Percentiles rank a stretch among this genome's conserved stretches.
These are phyloP conservation scores for Lochmaea crataegi DNA, from an alignment of 2,888 invertebrate species.

Conservation along the genomic window DNA sequence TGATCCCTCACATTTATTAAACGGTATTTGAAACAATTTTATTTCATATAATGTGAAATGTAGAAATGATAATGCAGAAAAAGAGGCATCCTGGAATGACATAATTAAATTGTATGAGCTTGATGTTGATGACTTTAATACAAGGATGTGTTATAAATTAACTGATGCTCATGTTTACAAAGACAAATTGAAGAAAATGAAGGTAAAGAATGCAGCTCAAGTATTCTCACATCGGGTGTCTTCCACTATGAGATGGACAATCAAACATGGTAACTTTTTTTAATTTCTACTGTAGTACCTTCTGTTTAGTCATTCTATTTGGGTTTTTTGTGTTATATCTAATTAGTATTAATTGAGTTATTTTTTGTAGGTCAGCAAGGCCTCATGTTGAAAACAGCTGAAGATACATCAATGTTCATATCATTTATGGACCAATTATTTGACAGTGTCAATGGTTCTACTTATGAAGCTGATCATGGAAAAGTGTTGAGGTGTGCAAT, in stretches of 20 bases:
- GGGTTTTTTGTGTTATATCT: too few species aligned
- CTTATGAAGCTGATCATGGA: too few species aligned
- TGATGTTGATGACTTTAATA: neutral
- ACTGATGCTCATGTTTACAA: neutral
- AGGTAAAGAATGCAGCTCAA: neutral
- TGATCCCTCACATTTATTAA: neutral
- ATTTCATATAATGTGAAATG: neutral
- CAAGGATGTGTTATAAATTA: constrained; percentile 4
- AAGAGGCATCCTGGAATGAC: constrained; percentile 2
- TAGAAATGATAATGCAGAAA: neutral
- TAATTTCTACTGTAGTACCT: too few species aligned
- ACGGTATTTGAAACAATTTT: neutral
- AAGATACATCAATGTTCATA: neutral
- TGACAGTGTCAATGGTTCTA: neutral
- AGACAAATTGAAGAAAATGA: neutral
- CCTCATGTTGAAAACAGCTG: neutral
- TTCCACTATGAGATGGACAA: constrained; percentile 9
- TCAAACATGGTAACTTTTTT: neutral
- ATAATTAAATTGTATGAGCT: neutral
- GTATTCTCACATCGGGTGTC: constrained; percentile 6
- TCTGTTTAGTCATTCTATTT: too few species aligned
- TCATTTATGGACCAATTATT: neutral
- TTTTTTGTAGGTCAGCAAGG: too few species aligned
- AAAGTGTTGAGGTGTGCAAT: neutral
- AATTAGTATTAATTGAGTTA: too few species aligned